A percentile compares a stretch with the other conserved stretches of the same genome.
These are phyloP conservation scores for Aurelia aurita complex sp. Pacific DNA, from an alignment of 30 jellyfish, hydroid and myxozoan species.

Conservation along the genomic window DNA sequence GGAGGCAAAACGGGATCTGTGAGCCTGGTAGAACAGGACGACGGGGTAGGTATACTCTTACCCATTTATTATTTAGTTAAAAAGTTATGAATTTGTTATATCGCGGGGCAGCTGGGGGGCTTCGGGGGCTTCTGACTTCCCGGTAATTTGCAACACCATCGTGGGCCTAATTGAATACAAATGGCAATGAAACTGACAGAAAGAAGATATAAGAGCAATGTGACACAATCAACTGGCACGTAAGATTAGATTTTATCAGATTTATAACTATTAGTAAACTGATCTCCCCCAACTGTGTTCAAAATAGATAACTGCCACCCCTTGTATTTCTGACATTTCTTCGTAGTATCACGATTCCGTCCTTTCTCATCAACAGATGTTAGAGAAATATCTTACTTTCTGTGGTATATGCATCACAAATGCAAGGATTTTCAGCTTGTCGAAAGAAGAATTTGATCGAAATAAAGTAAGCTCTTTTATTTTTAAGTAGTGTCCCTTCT, in stretches of 20 bases:
- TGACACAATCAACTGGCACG: no score
- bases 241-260: no score
- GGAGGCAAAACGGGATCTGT: constrained; percentile 54
- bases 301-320: no score
- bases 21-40: constrained; percentile 54
- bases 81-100: background rate
- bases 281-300: no score
- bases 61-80: background rate
- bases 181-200: no score
- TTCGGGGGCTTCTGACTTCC: no score
- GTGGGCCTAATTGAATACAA: no score
- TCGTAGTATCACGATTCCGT: background rate
- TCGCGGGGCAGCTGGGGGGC: background rate
- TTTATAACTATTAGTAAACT: no score
- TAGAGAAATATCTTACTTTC: constrained; percentile 74
- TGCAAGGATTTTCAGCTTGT: constrained; percentile 74
- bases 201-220: no score
- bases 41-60: constrained; percentile 29
- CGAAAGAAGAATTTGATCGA: constrained; percentile 90
- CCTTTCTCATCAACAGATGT: constrained; percentile 42
- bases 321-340: no score
- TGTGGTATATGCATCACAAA: constrained; percentile 87
- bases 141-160: no score
- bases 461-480: constrained; percentile 69
- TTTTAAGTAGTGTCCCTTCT: background rate